These are phyloP conservation scores for Tyrophagus putrescentiae DNA, from an alignment of 1,140 invertebrate species.

Conservation along the genomic window DNA sequence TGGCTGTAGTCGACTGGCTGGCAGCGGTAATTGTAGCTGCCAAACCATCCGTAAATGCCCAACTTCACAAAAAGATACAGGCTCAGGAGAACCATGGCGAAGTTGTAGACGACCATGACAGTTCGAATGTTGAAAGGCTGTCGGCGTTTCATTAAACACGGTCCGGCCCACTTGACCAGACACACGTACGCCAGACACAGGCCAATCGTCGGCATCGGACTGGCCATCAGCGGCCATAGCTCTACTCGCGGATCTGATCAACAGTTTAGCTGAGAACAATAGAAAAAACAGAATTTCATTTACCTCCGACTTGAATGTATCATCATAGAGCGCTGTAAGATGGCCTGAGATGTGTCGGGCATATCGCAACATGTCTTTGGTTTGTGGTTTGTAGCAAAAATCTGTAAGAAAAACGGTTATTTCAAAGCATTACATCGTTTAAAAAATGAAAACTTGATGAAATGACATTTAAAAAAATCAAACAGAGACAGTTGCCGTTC, in stretches of 20 bases:
- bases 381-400: too few species aligned
- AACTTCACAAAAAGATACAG: constrained; percentile 23
- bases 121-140: constrained; percentile 63
- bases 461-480: too few species aligned
- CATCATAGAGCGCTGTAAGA: not conserved
- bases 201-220: constrained; percentile 67
- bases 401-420: too few species aligned
- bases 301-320: constrained; percentile 4
- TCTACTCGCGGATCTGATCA: constrained; percentile 67
- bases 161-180: constrained; percentile 57
- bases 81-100: constrained; percentile 29
- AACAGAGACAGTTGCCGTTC: too few species aligned
- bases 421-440: too few species aligned
- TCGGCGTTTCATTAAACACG: constrained; percentile 67
- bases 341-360: not conserved
- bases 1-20: constrained; percentile 29
- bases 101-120: constrained; percentile 64
- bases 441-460: too few species aligned
- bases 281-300: not conserved
- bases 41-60: constrained; percentile 27
- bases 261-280: constrained; percentile 19
- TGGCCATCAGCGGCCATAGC: constrained; percentile 75
- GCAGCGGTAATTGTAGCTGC: constrained; percentile 28
- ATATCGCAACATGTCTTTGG: not conserved
- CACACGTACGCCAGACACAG: constrained; percentile 71